Evolutionary conservation across 1,140 invertebrate genomes (phyloP).

Genomic region (Zaprionus ornatus): DNA sequence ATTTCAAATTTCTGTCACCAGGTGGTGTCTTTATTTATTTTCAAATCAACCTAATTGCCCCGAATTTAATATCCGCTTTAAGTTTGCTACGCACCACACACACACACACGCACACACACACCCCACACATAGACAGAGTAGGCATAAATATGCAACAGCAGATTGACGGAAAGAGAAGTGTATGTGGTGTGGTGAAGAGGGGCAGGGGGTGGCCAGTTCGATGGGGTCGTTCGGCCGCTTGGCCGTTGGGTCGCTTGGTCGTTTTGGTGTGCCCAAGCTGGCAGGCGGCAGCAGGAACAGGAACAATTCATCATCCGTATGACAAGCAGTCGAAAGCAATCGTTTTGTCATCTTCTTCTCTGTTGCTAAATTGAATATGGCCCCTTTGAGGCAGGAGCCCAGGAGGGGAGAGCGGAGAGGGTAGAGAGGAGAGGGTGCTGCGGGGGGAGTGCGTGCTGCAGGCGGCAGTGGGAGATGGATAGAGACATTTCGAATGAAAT

Average conservation of each 20-base stretch:
- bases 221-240: not conserved
- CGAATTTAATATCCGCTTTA: constrained; percentile 79
- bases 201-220: constrained; percentile 5
- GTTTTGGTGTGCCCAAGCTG: constrained; percentile 8
- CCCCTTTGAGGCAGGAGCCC: not conserved
- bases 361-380: constrained; percentile 81
- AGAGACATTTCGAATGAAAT: constrained; percentile 58
- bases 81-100: constrained; percentile 51
- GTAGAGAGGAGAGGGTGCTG: not conserved
- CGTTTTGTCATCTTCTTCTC: constrained; percentile 81
- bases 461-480: constrained; percentile 24
- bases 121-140: not conserved
- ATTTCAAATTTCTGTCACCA: not conserved
- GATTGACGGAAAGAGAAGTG: not conserved
- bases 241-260: not conserved
- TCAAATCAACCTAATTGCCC: constrained; percentile 61
- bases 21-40: constrained; percentile 37
- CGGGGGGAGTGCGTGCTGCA: not conserved
- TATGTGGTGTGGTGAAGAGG: not conserved
- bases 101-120: not conserved
- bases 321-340: constrained; percentile 82
- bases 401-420: not conserved
- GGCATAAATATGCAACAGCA: constrained; percentile 71
- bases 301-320: constrained; percentile 81
- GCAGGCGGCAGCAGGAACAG: constrained; percentile 57